Evolutionary conservation across 2,888 invertebrate genomes (phyloP).

Genomic region (Xanthorhoe spadicearia): DNA sequence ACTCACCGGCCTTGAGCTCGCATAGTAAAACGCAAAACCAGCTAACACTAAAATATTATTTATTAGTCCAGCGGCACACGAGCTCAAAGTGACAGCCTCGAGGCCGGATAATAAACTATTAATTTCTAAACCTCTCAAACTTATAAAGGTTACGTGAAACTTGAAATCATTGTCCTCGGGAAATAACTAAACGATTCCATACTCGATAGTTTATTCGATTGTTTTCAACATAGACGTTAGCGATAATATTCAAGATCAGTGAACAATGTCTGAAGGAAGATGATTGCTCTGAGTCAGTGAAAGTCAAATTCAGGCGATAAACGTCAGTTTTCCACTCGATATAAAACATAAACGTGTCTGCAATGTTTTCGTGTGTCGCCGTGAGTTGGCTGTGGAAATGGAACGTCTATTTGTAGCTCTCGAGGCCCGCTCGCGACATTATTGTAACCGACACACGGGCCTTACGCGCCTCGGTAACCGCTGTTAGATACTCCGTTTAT

Average conservation of each 20-base stretch:
- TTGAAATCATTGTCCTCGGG: conserved; percentile 12
- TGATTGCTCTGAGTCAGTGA: no score
- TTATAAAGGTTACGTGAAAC: conserved; percentile 34
- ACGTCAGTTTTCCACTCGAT: conserved; percentile 54
- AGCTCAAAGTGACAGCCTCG: conserved; percentile 59
- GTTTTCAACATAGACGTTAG: conserved; percentile 13
- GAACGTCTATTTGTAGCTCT: conserved; percentile 81
- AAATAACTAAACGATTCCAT: neutral
- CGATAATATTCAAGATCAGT: conserved; percentile 2
- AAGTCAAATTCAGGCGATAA: conserved; percentile 35
- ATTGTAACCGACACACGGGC: conserved; percentile 73
- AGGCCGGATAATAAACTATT: conserved; percentile 59
- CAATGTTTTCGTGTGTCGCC: conserved; percentile 77
- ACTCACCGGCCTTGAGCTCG: conserved; percentile 77
- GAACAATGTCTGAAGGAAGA: no score
- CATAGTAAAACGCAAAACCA: conserved; percentile 61
- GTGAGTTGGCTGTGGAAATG: conserved; percentile 79
- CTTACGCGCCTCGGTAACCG: conserved; percentile 66
- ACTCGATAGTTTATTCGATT: conserved; percentile 4
- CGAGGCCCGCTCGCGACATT: conserved; percentile 82
- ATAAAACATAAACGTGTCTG: conserved; percentile 71
- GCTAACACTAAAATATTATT: conserved; percentile 74
- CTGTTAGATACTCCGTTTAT: conserved; percentile 51
- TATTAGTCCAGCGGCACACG: conserved; percentile 65
- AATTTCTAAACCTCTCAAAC: conserved; percentile 45